A percentile compares a stretch with the other conserved stretches of the same genome.
Evolutionary conservation across 2,113 vertebrate species (phyloP).

Genomic region (Muscicapa adusta): DNA sequence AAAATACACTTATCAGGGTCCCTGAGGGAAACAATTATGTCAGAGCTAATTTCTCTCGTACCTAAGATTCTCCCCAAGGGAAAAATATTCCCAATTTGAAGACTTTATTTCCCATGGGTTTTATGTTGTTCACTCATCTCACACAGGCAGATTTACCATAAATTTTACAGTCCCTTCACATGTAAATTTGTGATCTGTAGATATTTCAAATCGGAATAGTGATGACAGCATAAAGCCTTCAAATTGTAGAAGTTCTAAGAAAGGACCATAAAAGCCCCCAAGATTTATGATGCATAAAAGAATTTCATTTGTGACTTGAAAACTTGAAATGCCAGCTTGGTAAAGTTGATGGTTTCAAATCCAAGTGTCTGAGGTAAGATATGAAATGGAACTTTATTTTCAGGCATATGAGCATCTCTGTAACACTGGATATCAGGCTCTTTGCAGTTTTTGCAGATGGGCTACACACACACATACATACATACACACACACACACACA

Average conservation of each 20-base stretch:
- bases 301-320: neutral
- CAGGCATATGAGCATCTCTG: neutral
- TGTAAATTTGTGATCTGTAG: constrained; percentile 9
- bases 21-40: neutral
- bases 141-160: neutral
- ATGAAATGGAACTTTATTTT: neutral
- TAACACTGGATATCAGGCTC: neutral
- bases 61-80: neutral
- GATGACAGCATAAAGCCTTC: neutral
- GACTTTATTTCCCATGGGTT: neutral
- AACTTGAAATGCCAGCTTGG: neutral
- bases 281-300: constrained; percentile 19
- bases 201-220: neutral
- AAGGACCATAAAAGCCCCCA: neutral
- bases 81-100: neutral
- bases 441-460: neutral
- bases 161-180: neutral
- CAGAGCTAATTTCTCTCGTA: constrained; percentile 6
- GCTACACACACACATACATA: neutral
- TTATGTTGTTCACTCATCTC: neutral
- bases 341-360: neutral
- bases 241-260: neutral
- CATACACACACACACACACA: no score
- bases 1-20: neutral
- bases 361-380: neutral